Evolutionary conservation across 1,140 invertebrate genomes (phyloP), one percentile per base, ranked within the genome.

Genomic region (Agrilus planipennis): DNA sequence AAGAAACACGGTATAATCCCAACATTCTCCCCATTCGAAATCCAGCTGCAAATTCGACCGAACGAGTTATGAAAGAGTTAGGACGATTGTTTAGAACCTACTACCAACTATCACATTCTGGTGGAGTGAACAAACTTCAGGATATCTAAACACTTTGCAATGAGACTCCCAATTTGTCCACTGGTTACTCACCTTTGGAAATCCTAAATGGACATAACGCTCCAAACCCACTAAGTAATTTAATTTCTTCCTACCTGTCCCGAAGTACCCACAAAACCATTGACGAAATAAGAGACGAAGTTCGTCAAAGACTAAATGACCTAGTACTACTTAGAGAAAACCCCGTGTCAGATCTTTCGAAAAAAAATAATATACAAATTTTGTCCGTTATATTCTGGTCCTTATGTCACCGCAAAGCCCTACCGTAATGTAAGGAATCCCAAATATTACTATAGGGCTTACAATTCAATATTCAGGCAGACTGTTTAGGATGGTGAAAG

Each of bases 151-250:
- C 42, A 7, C 41, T 54, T 1, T 55, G 62, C 25, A 68, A 66
- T 45, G 51, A 51, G 4, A 49, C 57, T 5, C 43, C 46, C 10
- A 62, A 67, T 44, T 31, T 42, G 11, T 53, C 47, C 11, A 65
- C 57, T 0, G 51, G 54, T 0, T 58, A 38, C 34, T 51, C 51
- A 0, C 64, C 65, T 0, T 53, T 35, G 31, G 52, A 62, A 38
- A 40, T 67, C 2, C 21, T 64, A 11, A 58, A 48, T 44, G 61
- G 63, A n/a, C 27, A 30, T n/a, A n/a, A n/a, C n/a, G n/a, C n/a
- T n/a, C n/a, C n/a, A n/a, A n/a, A n/a, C n/a, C n/a, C n/a, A n/a
- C n/a, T n/a, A n/a, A n/a, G n/a, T n/a, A n/a, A n/a, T n/a, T n/a
- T n/a, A n/a, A n/a, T n/a, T n/a, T n/a, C n/a, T 47, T 20, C 38